Base-by-base conservation (phyloP, 2,888 invertebrate species). In the Ptilodon capucinus region DNA sequence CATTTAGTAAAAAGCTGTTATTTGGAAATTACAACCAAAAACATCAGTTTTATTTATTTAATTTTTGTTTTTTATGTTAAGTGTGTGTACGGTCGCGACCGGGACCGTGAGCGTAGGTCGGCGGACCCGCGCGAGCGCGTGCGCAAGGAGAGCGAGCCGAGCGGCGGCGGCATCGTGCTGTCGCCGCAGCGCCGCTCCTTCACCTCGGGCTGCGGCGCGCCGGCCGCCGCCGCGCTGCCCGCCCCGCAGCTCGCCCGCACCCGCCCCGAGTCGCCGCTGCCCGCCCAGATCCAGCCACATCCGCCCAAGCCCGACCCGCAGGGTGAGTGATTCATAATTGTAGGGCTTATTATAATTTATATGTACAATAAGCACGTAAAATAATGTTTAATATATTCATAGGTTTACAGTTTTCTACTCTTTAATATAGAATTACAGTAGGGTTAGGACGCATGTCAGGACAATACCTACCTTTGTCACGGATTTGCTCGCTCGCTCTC, bases 121-220 rank as follows among this genome's bases (percentile, higher is more conserved):
- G 90, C 87, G 34, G 95, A 95, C 79, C 95, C 95, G 4, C 92
- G 95, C 54, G 96, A 96, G 77, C 93, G 96, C 41, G 92, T 96
- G 42, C 94, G 95, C 59, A 96, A 96, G 80, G 96, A 96, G 82
- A 94, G 95, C 78, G 96, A 96, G 81, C 72, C 84, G 23, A 79
- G 76, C 60, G 81, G 71, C 44, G 79, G 81, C 49, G 95, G 95
- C 42, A 96, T 97, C 64, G 95, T 97, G 62, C 89, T 97, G 68
- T 96, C 96, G 62, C 97, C 97, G 43, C 97, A 97, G 82, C 92
- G 97, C 9, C 93, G 96, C 59, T 96, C 95, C 70, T 97, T 97
- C 89, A 96, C 95, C 68, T 95, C 96, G 11, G 97, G 97, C 47
- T 97, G 97, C 86, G 96, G 95, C 64, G 96, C 96, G 46, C 93